These are phyloP conservation scores for Margarornis squamiger DNA, from an alignment of 2,797 vertebrate genomes.

Conservation along the genomic window DNA sequence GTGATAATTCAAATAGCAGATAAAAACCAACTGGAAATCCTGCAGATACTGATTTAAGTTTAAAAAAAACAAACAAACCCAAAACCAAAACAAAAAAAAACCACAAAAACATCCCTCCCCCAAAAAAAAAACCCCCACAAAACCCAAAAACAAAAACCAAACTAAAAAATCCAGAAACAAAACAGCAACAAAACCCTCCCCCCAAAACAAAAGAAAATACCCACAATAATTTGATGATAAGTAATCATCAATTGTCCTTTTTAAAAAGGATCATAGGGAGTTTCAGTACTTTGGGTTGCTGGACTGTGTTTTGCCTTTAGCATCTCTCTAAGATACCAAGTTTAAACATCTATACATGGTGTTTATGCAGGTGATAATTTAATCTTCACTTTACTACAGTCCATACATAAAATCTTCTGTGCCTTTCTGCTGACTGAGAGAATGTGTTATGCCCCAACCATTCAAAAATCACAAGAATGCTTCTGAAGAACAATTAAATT, in stretches of 20 bases:
- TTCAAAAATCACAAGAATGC: background rate
- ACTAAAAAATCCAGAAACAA: background rate
- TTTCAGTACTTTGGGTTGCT: background rate
- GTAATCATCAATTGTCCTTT: background rate
- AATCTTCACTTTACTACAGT: background rate
- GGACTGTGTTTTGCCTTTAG: background rate
- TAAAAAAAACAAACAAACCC: background rate
- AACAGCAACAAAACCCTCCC: background rate
- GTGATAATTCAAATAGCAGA: constrained; percentile 14
- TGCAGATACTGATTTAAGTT: background rate
- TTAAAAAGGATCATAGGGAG: background rate
- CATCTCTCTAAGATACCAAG: background rate
- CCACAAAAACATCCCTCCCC: too few species aligned
- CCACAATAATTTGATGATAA: background rate
- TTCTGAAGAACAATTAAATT: background rate
- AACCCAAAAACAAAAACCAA: background rate
- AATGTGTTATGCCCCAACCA: background rate
- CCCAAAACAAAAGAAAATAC: background rate
- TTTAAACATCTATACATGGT: background rate
- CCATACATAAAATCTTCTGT: background rate
- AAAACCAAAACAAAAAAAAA: background rate
- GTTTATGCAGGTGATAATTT: background rate
- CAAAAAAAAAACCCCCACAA: background rate
- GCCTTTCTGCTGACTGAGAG: background rate
- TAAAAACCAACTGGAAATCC: background rate